phyloP scores from a whole-genome alignment of 2,113 vertebrate genomes.

The Crotalus tigris region DNA sequence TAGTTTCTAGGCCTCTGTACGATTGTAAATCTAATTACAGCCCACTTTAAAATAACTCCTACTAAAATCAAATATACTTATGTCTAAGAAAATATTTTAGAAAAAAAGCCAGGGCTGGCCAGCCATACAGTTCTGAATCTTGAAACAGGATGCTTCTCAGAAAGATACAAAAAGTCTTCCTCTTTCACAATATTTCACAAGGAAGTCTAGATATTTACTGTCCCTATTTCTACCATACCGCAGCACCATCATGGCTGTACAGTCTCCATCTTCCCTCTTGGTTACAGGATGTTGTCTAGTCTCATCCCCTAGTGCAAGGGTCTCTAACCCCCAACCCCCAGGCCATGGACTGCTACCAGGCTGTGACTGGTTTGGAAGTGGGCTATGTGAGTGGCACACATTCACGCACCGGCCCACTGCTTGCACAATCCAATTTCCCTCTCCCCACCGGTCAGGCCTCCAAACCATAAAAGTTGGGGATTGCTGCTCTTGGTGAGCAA shows the following conservation, averaged over 20 bases:
- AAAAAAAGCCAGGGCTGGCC: background rate
- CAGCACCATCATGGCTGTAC: too few species aligned
- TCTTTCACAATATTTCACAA: background rate
- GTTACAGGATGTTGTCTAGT: background rate
- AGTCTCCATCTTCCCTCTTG: background rate
- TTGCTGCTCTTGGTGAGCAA: background rate
- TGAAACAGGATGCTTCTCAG: background rate
- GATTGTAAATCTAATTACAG: background rate
- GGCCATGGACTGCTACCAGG: too few species aligned
- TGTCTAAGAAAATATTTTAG: background rate
- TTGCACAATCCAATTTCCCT: too few species aligned
- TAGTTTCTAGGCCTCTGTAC: background rate
- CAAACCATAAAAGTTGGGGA: background rate
- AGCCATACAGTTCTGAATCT: background rate
- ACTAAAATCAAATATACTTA: background rate
- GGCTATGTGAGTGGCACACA: too few species aligned
- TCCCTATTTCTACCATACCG: background rate
- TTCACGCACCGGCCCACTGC: too few species aligned
- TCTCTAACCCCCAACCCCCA: too few species aligned
- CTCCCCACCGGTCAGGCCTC: too few species aligned
- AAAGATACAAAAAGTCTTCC: background rate
- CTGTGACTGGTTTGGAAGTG: too few species aligned
- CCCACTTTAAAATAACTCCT: background rate
- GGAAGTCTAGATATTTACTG: background rate
- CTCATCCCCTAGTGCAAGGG: background rate